Conservation (phyloP, 2,888 invertebrate genomes). For the Prosapia bicincta region DNA sequence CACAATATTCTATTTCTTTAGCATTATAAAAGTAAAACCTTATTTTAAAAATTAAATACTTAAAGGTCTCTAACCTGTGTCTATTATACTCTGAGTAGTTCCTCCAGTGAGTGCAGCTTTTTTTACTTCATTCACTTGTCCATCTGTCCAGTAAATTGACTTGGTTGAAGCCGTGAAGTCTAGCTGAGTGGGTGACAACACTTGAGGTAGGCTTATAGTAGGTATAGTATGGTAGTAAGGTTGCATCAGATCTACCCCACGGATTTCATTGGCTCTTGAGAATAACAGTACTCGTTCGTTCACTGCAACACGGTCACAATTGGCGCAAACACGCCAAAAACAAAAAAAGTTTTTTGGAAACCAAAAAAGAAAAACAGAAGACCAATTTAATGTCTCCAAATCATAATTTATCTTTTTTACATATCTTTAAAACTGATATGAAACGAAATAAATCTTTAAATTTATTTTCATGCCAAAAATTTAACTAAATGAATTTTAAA, state of each 20-base stretch:
- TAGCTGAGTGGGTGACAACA: slow-evolving; percentile 65
- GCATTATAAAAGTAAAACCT: too few relatives aligned
- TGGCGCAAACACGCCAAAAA: slow-evolving; percentile 23
- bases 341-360: neutral
- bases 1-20: too few relatives aligned
- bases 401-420: too few relatives aligned
- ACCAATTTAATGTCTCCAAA: neutral
- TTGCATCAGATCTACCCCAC: slow-evolving; percentile 75
- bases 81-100: slow-evolving; percentile 67
- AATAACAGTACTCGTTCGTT: slow-evolving; percentile 79
- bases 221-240: slow-evolving; percentile 78
- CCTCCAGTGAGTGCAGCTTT: slow-evolving; percentile 63
- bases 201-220: slow-evolving; percentile 68
- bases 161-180: slow-evolving; percentile 64
- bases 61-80: slow-evolving; percentile 65
- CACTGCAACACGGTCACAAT: slow-evolving; percentile 45
- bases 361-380: neutral
- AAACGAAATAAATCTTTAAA: too few relatives aligned
- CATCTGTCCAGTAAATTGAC: slow-evolving; percentile 75
- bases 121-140: slow-evolving; percentile 70
- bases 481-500: too few relatives aligned
- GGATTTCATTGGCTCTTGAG: slow-evolving; percentile 70
- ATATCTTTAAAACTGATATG: too few relatives aligned
- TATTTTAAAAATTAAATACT: too few relatives aligned
- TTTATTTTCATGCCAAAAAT: too few relatives aligned